Evolutionary conservation across 2,113 vertebrate genomes (phyloP), one percentile per base, ranked within the genome.

Genomic region (Crotalus horridus): DNA sequence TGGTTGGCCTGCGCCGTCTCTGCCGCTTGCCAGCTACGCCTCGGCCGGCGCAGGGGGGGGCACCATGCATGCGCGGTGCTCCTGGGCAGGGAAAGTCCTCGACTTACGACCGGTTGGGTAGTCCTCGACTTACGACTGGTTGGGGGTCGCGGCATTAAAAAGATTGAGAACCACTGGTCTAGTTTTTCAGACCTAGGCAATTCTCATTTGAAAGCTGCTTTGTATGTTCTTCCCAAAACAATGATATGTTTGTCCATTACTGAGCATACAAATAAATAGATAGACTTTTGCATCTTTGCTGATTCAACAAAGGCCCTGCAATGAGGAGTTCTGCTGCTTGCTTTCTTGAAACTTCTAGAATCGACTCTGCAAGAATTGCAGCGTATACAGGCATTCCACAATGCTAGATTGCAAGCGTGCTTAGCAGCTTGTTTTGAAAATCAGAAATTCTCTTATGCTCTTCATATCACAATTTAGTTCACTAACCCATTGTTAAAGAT

Each of bases 401-500:
- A 29, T n/a, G 21, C 33, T 85, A 7, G 7, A 51, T 13, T 90
- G 46, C 43, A 54, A 46, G 85, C 59, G 53, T 39, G 74, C 4
- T 90, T 86, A 64, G 6, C 23, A 39, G 8, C n/a, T n/a, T 15
- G 2, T 81, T 29, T 59, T 90, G 54, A 61, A 58, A 92, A 92
- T 55, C 61, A 88, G 64, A 94, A 96, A 94, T 96, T 90, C 93
- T 94, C 48, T 94, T 94, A 94, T 33, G 64, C 87, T 87, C 93
- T 0, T 91, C 95, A 93, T 92, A 91, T 87, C 94, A 92, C 91
- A 94, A 87, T 93, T 39, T n/a, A 93, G 94, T 93, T 96, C 95
- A 95, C 95, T 95, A 96, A 95, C 94, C 89, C 90, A 51, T 95
- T 94, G 94, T 93, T 95, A 95, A 94, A 96, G 93, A 85, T 95